Conservation (phyloP, 1,140 invertebrate species). For the Melitaea cinxia region DNA sequence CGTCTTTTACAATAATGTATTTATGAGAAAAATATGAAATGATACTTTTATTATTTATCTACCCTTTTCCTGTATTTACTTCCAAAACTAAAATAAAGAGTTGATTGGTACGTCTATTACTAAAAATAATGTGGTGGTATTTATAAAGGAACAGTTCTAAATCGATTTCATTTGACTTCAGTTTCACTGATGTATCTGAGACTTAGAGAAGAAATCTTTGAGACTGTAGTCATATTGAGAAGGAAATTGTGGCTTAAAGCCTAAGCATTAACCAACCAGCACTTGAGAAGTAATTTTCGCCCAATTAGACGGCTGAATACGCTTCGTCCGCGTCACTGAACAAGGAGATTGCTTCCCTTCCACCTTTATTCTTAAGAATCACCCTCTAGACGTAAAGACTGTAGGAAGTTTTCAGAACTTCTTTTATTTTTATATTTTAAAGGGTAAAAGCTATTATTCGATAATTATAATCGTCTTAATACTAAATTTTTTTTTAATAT, state of each 20-base stretch:
- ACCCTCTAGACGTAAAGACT: constrained; percentile 24
- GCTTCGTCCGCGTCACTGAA: constrained; percentile 57
- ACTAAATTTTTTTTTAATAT: no score
- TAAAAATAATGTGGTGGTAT: no score
- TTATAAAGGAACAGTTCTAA: background rate
- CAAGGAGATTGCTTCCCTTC: constrained; percentile 60
- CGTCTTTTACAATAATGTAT: constrained; percentile 7
- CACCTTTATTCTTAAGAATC: constrained; percentile 53
- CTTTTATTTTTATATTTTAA: background rate
- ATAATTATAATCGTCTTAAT: no score
- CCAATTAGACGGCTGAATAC: constrained; percentile 69
- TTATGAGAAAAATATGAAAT: constrained; percentile 8
- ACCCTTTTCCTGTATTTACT: background rate
- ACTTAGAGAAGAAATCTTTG: background rate
- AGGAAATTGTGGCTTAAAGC: constrained; percentile 39
- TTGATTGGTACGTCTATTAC: no score
- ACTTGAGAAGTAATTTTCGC: constrained; percentile 65
- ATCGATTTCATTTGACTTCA: background rate
- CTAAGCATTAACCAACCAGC: constrained; percentile 39
- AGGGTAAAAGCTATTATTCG: no score
- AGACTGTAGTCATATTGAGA: constrained; percentile 20
- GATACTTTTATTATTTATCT: constrained; percentile 11
- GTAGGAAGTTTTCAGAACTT: constrained; percentile 15
- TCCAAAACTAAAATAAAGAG: no score
- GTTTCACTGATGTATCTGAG: background rate